phyloP scores from a whole-genome alignment of 1,140 invertebrate genomes.

The Zaprionus africanus region DNA sequence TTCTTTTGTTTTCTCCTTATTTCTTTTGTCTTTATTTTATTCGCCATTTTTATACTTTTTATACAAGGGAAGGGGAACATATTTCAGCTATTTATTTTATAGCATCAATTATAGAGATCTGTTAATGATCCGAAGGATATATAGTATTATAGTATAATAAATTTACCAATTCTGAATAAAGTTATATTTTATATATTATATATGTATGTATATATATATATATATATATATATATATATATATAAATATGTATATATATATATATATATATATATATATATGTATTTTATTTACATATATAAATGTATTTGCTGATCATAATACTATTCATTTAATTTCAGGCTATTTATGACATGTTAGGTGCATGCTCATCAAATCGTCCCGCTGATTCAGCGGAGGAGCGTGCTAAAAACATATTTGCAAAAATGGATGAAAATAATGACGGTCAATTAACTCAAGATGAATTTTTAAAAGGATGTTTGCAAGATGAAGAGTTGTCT shows the following conservation, averaged over 20 bases:
- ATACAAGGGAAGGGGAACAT: too few relatives aligned
- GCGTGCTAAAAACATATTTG: slow-evolving; percentile 98
- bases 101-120: too few relatives aligned
- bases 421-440: slow-evolving; percentile 99
- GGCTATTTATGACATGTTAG: slow-evolving; percentile 99
- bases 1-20: neutral
- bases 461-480: slow-evolving; percentile 99
- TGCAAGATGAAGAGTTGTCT: slow-evolving; percentile 98
- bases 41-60: too few relatives aligned
- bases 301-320: neutral
- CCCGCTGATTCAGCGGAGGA: slow-evolving; percentile 97
- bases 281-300: too few relatives aligned
- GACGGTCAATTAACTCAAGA: slow-evolving; percentile 99
- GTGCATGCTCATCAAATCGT: slow-evolving; percentile 96
- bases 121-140: too few relatives aligned
- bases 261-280: neutral
- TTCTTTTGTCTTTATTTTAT: neutral
- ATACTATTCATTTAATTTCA: slow-evolving; percentile 84
- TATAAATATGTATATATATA: neutral
- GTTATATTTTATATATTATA: too few relatives aligned
- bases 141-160: too few relatives aligned
- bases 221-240: neutral
- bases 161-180: too few relatives aligned
- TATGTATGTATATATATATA: too few relatives aligned
- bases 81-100: too few relatives aligned